Conservation (phyloP, 2,113 vertebrate genomes). For the Coracopsis vasa region DNA sequence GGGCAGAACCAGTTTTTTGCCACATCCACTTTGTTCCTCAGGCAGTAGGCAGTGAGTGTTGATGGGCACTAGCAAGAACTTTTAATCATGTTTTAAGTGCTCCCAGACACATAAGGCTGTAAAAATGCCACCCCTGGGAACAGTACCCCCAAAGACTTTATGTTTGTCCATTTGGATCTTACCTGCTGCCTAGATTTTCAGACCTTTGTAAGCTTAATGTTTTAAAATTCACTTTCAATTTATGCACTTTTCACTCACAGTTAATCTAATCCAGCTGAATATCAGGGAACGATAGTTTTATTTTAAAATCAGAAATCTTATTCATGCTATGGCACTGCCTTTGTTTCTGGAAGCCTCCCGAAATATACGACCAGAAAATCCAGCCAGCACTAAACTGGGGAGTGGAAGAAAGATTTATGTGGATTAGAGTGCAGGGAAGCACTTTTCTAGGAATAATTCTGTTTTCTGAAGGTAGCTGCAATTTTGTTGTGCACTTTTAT, state of each 20-base stretch:
- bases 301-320: background rate
- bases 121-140: background rate
- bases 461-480: background rate
- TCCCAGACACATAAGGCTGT: background rate
- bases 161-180: background rate
- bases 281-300: background rate
- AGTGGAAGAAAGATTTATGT: background rate
- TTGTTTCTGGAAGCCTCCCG: background rate
- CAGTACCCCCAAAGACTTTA: background rate
- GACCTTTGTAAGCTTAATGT: background rate
- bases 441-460: background rate
- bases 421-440: background rate
- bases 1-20: background rate
- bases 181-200: background rate
- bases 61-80: background rate
- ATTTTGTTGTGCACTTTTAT: background rate
- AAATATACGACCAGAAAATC: background rate
- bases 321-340: background rate
- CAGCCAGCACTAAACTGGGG: background rate
- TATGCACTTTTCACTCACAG: background rate
- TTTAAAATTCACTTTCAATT: background rate
- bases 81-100: background rate
- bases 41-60: background rate
- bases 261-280: background rate
- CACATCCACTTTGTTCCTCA: background rate